Base-by-base conservation (phyloP, 2,113 vertebrate genomes). In the Megatriorchis doriae region DNA sequence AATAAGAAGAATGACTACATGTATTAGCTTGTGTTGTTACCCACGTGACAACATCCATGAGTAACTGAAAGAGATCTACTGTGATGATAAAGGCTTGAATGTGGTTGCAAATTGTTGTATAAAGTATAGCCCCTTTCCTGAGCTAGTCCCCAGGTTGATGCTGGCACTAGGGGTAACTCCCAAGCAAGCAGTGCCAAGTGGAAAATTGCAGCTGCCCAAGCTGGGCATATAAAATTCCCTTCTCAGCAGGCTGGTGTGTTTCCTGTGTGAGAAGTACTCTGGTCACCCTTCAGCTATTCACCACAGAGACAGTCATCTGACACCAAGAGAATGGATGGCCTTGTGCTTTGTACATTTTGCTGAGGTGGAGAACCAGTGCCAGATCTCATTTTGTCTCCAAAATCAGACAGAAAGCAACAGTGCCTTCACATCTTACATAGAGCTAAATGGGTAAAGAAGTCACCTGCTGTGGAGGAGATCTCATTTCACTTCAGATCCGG, bases 371-470 rank as follows among this genome's bases (percentile, higher is more conserved):
- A 56, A 40, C 9, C 31, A 52, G 7, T 43, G 7, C 12, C 55
- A 87, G 36, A 48, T 29, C 25, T 63, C 55, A 22, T 53, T 94
- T 66, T 14, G 25, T 19, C 56, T 59, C 47, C 79, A 73, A 93
- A 87, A 38, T 34, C 31, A 62, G 14, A 16, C 3, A 81, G 36
- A 87, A 81, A 63, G 3, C 32, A 53, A 58, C 0, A 0, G 5
- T 13, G 9, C 11, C 16, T 62, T 86, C 21, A 20, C 1, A 11
- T 3, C 36, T 81, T 32, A 32, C 1, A 1, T 6, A 26, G 3
- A 10, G 65, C 15, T 58, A 42, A 73, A 48, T 0, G 3, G 11
- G 16, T 42, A 59, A 90, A 91, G 38, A 81, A 67, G 2, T 13
- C 29, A 73, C 10, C 13, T 38, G 4, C 20, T 21, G 10, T 34